Percentiles rank a stretch among this genome's conserved stretches.
phyloP scores from a whole-genome alignment of 2,797 vertebrate species.

The Thalassophryne amazonica region DNA sequence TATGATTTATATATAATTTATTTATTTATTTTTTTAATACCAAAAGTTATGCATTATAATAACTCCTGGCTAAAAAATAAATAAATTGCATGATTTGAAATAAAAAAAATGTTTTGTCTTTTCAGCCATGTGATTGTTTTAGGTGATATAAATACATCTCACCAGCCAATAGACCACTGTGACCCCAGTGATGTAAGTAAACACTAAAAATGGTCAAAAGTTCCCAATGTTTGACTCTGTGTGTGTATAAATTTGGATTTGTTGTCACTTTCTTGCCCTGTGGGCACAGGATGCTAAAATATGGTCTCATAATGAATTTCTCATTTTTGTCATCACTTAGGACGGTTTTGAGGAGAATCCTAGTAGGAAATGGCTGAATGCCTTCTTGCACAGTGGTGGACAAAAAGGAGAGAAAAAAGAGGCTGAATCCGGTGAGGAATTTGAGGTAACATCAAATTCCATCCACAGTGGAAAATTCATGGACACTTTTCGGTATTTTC shows the following conservation, averaged over 20 bases:
- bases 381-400: conserved; percentile 59
- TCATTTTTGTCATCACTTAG: conserved; percentile 50
- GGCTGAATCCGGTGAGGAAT: conserved; percentile 11
- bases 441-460: conserved; percentile 4
- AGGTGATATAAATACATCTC: conserved; percentile 90
- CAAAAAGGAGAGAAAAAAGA: conserved; percentile 9
- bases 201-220: neutral
- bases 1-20: too few species aligned
- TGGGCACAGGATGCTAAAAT: neutral
- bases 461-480: conserved; percentile 72
- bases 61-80: too few species aligned
- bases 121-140: conserved; percentile 86
- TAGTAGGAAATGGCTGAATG: conserved; percentile 85
- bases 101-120: conserved; percentile 21
- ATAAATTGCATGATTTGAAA: too few species aligned
- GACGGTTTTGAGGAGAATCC: conserved; percentile 85
- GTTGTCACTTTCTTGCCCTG: neutral
- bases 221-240: neutral
- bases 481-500: conserved; percentile 85
- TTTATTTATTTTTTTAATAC: too few species aligned
- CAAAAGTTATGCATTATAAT: too few species aligned
- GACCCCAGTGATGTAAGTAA: conserved; percentile 84
- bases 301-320: neutral
- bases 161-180: conserved; percentile 86
- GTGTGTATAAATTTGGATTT: neutral